Evolutionary conservation across 2,113 vertebrate genomes (phyloP), one percentile per base, ranked within the genome.

Genomic region (Tychaedon coryphoeus): DNA sequence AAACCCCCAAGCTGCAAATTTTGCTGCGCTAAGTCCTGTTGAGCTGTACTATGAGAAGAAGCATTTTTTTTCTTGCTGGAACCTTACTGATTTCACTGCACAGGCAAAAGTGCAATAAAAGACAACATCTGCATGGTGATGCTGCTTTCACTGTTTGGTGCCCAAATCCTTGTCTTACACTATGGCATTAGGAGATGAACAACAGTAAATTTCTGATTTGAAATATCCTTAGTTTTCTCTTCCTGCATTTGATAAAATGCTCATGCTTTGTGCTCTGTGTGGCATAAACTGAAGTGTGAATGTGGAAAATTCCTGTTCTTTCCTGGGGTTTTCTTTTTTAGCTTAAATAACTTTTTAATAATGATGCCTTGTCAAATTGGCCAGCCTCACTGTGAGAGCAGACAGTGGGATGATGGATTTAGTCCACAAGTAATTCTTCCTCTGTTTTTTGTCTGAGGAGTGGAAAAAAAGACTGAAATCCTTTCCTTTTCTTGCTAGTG

Each of bases 81-180:
- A 83, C 16, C 26, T 70, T 34, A 8, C 19, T 26, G 58, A 70
- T 47, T 76, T 43, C 51, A 33, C 36, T 57, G 47, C 13, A 5
- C 34, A 20, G 33, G 40, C 48, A 56, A 17, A 56, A 3, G 26
- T 61, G 38, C 23, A 77, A n/a, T 61, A 53, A 70, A 53, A 69
- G 26, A n/a, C 61, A 50, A 28, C 6, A 38, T 40, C 57, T 56
- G n/a, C 5, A 1, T 2, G 7, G 17, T 3, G 6, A 40, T 69
- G 25, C 40, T 65, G 6, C n/a, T 54, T 54, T 24, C 8, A 3
- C 19, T 31, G 0, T 9, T 1, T 25, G n/a, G 15, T 51, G 43
- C 19, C 61, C 28, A 67, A 51, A 57, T 36, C n/a, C 28, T 72
- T 29, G 36, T 42, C 69, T 47, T 61, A 19, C 2, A 1, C 48